Percentiles rank a stretch among this genome's conserved stretches.
Evolutionary conservation across 1,140 invertebrate genomes (phyloP).

Genomic region (Lutraria rhynchaena): DNA sequence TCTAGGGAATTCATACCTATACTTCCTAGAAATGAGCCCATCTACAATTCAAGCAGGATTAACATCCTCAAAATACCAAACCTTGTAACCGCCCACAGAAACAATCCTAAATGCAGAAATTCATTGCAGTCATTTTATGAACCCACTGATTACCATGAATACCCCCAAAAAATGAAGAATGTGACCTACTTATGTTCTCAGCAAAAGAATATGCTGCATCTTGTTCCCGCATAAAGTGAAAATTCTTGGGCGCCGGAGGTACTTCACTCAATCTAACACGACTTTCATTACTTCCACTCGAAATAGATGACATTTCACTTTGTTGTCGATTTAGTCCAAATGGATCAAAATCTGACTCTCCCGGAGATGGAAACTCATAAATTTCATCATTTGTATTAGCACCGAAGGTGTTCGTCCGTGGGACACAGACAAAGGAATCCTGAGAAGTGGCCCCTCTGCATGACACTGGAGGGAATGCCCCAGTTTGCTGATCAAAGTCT

Average conservation of each 20-base stretch:
- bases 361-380: conserved; percentile 38
- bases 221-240: conserved; percentile 15
- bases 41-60: no score
- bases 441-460: not conserved
- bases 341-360: conserved; percentile 60
- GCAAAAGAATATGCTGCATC: conserved; percentile 42
- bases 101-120: no score
- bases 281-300: conserved; percentile 35
- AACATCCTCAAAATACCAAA: no score
- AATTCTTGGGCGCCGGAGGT: conserved; percentile 45
- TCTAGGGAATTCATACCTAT: no score
- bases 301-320: conserved; percentile 17
- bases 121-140: no score
- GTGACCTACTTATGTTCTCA: conserved; percentile 44
- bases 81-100: no score
- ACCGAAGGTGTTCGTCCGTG: not conserved
- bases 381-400: conserved; percentile 3
- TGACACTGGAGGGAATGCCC: conserved; percentile 1
- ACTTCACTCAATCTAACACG: conserved; percentile 42
- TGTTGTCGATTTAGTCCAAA: conserved; percentile 57
- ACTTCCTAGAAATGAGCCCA: no score
- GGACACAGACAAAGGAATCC: conserved; percentile 13
- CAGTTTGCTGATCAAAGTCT: not conserved
- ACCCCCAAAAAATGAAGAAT: no score
- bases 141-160: no score